Conservation (phyloP, 2,888 invertebrate species). For the Philhelius pedissequus region DNA sequence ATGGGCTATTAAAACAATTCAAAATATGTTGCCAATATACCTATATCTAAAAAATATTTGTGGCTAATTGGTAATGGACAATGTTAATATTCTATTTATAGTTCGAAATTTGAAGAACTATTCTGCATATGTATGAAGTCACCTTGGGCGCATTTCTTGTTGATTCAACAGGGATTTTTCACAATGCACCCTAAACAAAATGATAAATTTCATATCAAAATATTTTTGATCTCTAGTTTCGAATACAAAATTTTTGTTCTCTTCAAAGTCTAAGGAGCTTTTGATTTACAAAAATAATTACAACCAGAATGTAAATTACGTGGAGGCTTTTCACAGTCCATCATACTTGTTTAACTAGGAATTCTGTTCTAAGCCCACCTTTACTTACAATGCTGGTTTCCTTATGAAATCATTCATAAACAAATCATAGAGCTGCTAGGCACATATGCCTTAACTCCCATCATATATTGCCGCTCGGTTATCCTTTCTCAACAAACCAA, state of each 20-base stretch:
- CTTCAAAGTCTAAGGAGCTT: not conserved
- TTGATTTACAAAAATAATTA: not conserved
- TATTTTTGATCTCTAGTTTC: not conserved
- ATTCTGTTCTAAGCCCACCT: not conserved
- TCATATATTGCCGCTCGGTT: not conserved
- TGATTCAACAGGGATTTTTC: not conserved
- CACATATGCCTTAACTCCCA: not conserved
- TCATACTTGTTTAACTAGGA: not conserved
- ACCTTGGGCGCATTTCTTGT: too few species aligned
- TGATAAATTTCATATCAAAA: not conserved
- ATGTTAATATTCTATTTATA: not conserved
- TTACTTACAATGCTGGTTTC: not conserved
- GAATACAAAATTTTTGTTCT: not conserved
- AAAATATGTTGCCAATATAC: not conserved
- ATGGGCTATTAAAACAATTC: not conserved
- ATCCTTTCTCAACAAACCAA: slow-evolving; percentile 47
- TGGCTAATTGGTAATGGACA: not conserved
- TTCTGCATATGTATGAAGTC: not conserved
- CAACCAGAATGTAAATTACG: slow-evolving; percentile 1
- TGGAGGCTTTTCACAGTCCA: not conserved
- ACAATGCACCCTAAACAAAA: not conserved
- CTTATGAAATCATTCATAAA: not conserved
- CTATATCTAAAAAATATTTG: not conserved
- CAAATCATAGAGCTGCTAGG: not conserved
- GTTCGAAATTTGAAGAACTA: not conserved